These are phyloP conservation scores for Disparrhopalites patrizii DNA, from an alignment of 2,888 invertebrate genomes.

Conservation along the genomic window DNA sequence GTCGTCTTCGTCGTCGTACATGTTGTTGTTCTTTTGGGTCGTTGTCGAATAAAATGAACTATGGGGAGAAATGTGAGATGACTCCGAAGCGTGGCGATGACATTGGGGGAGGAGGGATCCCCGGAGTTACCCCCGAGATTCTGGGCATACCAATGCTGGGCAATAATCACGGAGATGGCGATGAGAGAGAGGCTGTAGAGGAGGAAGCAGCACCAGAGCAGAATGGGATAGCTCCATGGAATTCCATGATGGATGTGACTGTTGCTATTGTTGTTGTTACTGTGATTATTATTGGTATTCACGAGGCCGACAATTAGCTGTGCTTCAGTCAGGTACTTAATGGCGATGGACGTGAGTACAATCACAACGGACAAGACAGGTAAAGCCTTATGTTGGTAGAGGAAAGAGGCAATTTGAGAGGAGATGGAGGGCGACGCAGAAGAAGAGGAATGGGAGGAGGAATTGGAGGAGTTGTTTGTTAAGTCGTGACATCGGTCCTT, in stretches of 20 bases:
- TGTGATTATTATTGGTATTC: no score
- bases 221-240: conserved; percentile 12
- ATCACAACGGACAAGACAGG: conserved; percentile 20
- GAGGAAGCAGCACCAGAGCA: conserved; percentile 17
- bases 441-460: neutral
- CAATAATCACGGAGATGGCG: conserved; percentile 2
- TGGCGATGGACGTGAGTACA: conserved; percentile 16
- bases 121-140: no score
- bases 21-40: neutral
- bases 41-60: conserved; percentile 39
- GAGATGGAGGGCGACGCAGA: neutral
- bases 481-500: conserved; percentile 1
- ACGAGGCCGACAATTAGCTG: conserved; percentile 19
- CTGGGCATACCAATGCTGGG: neutral
- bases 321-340: conserved; percentile 24
- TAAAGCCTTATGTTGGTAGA: conserved; percentile 10
- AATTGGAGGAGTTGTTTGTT: neutral
- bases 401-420: neutral
- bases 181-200: conserved; percentile 15
- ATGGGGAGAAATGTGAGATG: conserved; percentile 46
- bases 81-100: conserved; percentile 37
- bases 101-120: conserved; percentile 10
- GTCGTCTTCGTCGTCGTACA: no score
- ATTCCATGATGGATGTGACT: no score
- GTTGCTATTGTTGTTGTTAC: no score